Percentiles rank a stretch among this genome's conserved stretches.
Evolutionary conservation across 1,140 invertebrate genomes (phyloP).

Genomic region (Drosophila nebulosa): DNA sequence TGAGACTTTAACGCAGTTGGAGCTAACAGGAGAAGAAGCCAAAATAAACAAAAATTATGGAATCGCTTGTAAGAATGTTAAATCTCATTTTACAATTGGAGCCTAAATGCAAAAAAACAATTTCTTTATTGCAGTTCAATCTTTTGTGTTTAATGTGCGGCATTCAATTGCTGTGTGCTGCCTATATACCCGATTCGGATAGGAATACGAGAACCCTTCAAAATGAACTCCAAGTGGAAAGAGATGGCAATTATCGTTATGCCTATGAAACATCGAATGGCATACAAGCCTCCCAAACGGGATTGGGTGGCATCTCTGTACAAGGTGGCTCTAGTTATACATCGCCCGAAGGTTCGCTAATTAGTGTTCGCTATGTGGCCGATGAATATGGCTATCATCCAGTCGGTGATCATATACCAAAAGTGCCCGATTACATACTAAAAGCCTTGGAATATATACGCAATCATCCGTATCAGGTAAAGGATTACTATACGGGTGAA

Average conservation of each 20-base stretch:
- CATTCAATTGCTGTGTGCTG: constrained; percentile 23
- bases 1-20: constrained; percentile 42
- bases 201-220: constrained; percentile 54
- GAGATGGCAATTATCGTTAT: constrained; percentile 82
- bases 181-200: constrained; percentile 63
- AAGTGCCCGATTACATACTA: constrained; percentile 71
- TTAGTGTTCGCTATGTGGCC: constrained; percentile 83
- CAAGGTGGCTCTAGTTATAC: constrained; percentile 62
- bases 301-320: constrained; percentile 64
- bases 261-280: constrained; percentile 85
- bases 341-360: constrained; percentile 80
- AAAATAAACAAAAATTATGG: not conserved
- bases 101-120: not conserved
- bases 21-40: constrained; percentile 38
- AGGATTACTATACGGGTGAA: constrained; percentile 66
- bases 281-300: constrained; percentile 83
- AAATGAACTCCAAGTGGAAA: constrained; percentile 60
- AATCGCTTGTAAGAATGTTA: constrained; percentile 48
- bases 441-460: constrained; percentile 82
- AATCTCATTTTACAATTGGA: no score
- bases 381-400: constrained; percentile 84
- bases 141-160: constrained; percentile 22
- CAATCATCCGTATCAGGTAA: constrained; percentile 75
- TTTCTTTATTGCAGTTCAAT: constrained; percentile 29
- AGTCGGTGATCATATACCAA: constrained; percentile 82